A percentile compares a stretch with the other conserved stretches of the same genome.
phyloP scores from a whole-genome alignment of 2,888 invertebrate species.

The Spilarctia lutea region DNA sequence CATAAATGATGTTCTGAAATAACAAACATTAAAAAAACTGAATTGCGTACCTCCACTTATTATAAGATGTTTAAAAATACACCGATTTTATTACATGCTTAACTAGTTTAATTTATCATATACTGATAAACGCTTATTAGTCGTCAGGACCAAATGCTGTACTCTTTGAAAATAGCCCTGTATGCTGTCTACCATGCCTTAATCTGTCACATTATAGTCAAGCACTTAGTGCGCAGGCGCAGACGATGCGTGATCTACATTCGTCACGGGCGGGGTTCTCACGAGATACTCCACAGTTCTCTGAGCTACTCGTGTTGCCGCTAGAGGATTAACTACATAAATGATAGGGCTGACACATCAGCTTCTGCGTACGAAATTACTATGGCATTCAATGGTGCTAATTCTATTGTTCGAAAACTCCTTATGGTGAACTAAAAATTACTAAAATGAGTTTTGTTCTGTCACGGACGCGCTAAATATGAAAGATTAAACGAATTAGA shows the following conservation, averaged over 20 bases:
- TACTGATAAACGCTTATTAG: background rate
- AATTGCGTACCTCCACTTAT: background rate
- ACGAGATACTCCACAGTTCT: conserved; percentile 64
- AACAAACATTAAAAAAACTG: background rate
- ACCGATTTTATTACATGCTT: background rate
- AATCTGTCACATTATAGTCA: background rate
- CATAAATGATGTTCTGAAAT: too few species aligned
- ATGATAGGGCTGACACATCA: conserved; percentile 61
- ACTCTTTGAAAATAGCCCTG: background rate
- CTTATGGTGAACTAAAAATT: too few species aligned
- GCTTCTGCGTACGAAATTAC: background rate
- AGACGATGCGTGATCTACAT: conserved; percentile 52
- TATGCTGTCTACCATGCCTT: background rate
- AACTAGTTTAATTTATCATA: background rate
- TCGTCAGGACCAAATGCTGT: background rate
- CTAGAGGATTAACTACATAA: conserved; percentile 68
- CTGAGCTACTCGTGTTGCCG: conserved; percentile 80
- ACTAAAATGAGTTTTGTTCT: too few species aligned
- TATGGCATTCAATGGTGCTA: background rate
- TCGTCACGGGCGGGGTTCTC: conserved; percentile 76
- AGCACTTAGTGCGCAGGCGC: conserved; percentile 25
- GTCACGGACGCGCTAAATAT: too few species aligned
- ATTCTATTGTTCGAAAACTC: too few species aligned
- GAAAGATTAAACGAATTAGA: too few species aligned
- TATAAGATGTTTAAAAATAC: background rate